Evolutionary conservation across 2,113 vertebrate genomes (phyloP), one percentile per base, ranked within the genome.

Genomic region (Suncus etruscus): DNA sequence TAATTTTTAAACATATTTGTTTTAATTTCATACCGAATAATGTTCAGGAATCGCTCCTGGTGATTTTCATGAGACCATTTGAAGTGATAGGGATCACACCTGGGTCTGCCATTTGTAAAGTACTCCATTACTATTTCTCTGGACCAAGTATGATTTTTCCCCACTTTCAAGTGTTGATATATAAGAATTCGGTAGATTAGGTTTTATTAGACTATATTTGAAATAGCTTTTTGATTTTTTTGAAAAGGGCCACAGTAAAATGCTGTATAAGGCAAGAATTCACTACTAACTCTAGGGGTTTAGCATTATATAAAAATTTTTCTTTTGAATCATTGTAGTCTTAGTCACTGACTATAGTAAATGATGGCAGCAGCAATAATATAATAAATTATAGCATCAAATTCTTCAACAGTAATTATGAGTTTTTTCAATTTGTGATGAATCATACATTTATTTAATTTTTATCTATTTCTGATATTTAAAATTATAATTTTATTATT

Each of bases 381-480:
- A 12, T 39, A 77, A n/a, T 50, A 73, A 39, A 54, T 87, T 80
- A 29, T 27, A 69, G 22, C 24, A 10, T 25, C 51, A 80, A 72
- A 73, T 91, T 70, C 47, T 58, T 14, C 3, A 61, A 69, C 68
- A 83, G 50, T 81, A 81, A 50, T 54, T 24, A 29, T 66, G 18
- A 20, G 45, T 83, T 81, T 47, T 72, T 50, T 50, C 27, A 89
- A 75, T 7, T 79, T 47, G 2, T 91, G 31, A 24, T 31, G 39
- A 93, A 6, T 76, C 66, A 90, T 72, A 76, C 7, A 31, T 39
- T 89, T 75, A 51, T 18, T n/a, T 66, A 87, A 0, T 47, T 89
- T 91, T 87, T 75, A 20, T 85, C 93, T n/a, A n/a, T 83, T 72
- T 83, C 73, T 84, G 51, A 83, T 14, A 83, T 79, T 91, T 76